Conservation (phyloP, 2,888 invertebrate genomes). For the Cheilosia vernalis region DNA sequence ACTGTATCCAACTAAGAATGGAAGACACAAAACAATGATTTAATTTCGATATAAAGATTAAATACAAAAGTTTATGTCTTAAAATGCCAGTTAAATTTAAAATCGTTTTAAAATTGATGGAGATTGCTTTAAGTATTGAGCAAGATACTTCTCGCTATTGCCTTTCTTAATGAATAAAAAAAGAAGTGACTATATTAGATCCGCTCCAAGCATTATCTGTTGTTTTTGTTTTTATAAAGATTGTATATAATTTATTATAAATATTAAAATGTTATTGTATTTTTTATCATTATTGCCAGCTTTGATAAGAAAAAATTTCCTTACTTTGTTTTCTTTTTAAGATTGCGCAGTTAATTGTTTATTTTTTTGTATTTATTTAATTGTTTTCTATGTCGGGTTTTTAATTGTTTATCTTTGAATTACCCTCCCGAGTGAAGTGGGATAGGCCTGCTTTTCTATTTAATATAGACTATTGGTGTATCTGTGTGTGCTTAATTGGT, state of each 20-base stretch:
- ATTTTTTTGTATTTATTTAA: neutral
- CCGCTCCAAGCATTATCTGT: slow-evolving; percentile 45
- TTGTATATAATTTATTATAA: slow-evolving; percentile 70
- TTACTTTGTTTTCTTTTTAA: slow-evolving; percentile 58
- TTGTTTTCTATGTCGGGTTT: slow-evolving; percentile 10
- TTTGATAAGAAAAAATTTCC: slow-evolving; percentile 79
- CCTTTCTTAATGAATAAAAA: slow-evolving; percentile 27
- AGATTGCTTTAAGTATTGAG: slow-evolving; percentile 48
- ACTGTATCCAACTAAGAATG: slow-evolving; percentile 45
- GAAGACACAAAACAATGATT: slow-evolving; percentile 59
- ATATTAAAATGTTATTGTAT: slow-evolving; percentile 73
- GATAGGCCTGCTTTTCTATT: slow-evolving; percentile 4
- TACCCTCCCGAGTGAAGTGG: neutral
- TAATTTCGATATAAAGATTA: slow-evolving; percentile 7
- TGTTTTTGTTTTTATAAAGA: slow-evolving; percentile 53
- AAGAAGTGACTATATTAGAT: slow-evolving; percentile 20
- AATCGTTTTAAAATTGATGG: neutral
- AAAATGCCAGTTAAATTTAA: neutral
- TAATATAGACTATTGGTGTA: slow-evolving; percentile 63
- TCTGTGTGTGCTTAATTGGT: slow-evolving; percentile 64
- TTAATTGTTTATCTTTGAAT: slow-evolving; percentile 15
- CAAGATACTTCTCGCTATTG: slow-evolving; percentile 56
- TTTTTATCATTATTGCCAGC: slow-evolving; percentile 79
- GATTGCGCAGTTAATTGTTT: slow-evolving; percentile 51
- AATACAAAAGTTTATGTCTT: neutral